Base-by-base conservation (phyloP, 2,888 invertebrate species). In the Eupeodes luniger region DNA sequence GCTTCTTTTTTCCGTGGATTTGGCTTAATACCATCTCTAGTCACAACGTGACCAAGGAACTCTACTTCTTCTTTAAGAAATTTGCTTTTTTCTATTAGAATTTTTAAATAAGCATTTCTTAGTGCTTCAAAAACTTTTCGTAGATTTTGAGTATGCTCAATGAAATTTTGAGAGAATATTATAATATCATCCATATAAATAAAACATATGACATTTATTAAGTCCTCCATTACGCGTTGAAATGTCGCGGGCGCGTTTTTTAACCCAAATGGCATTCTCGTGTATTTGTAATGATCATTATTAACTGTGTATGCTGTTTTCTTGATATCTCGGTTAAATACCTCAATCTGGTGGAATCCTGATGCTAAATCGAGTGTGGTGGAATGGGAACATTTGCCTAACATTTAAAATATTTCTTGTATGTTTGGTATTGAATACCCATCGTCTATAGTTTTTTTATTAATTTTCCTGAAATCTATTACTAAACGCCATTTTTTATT, bases 131-230 rank as follows among this genome's bases (percentile, higher is more conserved):
- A 51, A 51, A 51, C 5, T 51, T 51, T n/a, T 6, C 5, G n/a
- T 5, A 51, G 5, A 6, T 51, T 51, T n/a, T n/a, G n/a, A n/a
- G 5, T 51, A n/a, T 51, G 51, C 7, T 51, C 51, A 6, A 6
- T 6, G 7, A 51, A 14, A 51, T 51, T n/a, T 51, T 51, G 1
- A 5, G 4, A n/a, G 2, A 51, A n/a, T 51, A 51, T 51, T 51
- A 51, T 51, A n/a, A n/a, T 51, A n/a, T 51, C 51, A n/a, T 51
- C 51, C 51, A 51, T 51, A 51, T 51, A 51, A n/a, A 51, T 51
- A 51, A 51, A 51, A n/a, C n/a, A 51, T 51, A 51, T n/a, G 7
- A 51, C 51, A n/a, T 51, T 51, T 5, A 51, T 51, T 51, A 51
- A 51, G 6, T 51, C 14, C n/a, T 51, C 51, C 51, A 51, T 51